Base-by-base conservation (phyloP, 2,113 vertebrate genomes). In the Spheniscus mendiculus region DNA sequence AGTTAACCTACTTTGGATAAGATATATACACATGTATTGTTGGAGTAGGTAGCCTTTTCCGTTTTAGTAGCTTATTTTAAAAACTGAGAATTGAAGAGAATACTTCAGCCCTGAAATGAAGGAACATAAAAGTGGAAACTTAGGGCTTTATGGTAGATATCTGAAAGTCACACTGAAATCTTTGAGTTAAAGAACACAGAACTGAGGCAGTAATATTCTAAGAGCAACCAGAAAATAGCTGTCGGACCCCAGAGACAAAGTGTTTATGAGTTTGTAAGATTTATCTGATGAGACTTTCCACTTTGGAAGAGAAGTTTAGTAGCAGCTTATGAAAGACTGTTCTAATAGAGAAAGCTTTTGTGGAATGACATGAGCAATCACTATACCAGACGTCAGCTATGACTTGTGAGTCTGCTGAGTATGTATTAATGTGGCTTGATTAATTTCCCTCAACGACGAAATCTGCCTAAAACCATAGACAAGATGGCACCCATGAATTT, bases 101-200 rank as follows among this genome's bases (percentile, higher is more conserved):
- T 93, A 82, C 69, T 96, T 96, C 66, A 96, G 66, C 29, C 84
- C 72, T 83, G 40, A 91, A 93, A 97, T 96, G 89, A 94, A 97
- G 77, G 15, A 82, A 77, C 18, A 87, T 50, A 50, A 87, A 87
- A 73, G 17, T 4, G 6, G 70, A 83, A 94, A 88, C 29, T 79
- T 49, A 42, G 23, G 72, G 26, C 66, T 95, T 91, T 93, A 79
- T 63, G 56, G 26, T 22, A 94, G 59, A 16, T 81, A 95, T 58
- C 42, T 90, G 52, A 95, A 94, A 97, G 65, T 52, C 56, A 97
- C 38, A 53, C 38, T 50, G 56, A 90, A 96, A 73, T 38, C 70
- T 67, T 74, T 49, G 56, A 78, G 50, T 72, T 86, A 79, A 91
- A 86, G 53, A 63, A 92, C 52, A 65, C 22, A 74, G 87, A 87